Conservation (phyloP, 1,140 invertebrate species). For the Delia radicum region DNA sequence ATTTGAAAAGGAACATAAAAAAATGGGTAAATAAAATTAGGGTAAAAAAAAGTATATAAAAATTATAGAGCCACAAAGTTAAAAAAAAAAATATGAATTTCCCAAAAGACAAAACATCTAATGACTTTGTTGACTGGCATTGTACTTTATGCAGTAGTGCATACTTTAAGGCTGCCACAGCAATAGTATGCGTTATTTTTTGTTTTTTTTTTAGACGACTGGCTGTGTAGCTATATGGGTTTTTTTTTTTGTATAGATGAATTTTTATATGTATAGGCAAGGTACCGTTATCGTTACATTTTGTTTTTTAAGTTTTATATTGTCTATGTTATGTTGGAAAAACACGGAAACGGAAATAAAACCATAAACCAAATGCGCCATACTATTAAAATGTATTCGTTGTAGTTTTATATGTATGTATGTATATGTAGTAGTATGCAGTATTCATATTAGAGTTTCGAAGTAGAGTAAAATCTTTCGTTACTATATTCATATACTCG, state of each 20-base stretch:
- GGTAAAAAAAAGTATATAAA: background rate
- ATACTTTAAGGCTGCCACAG: background rate
- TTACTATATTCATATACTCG: background rate
- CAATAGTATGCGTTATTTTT: background rate
- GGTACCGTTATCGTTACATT: background rate
- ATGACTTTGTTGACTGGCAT: slow-evolving; percentile 7
- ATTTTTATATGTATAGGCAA: too few relatives aligned
- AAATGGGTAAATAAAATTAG: slow-evolving; percentile 19
- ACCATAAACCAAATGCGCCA: slow-evolving; percentile 17
- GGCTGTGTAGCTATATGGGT: background rate
- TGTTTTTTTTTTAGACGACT: background rate
- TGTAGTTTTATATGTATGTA: background rate
- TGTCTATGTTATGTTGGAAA: background rate
- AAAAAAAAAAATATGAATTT: slow-evolving; percentile 14
- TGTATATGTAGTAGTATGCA: background rate
- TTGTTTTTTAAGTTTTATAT: slow-evolving; percentile 5
- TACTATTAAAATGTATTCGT: background rate
- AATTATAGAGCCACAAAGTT: background rate
- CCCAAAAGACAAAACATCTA: slow-evolving; percentile 1
- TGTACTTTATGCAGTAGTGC: background rate
- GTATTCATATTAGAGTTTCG: background rate
- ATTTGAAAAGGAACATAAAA: too few relatives aligned
- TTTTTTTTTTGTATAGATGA: too few relatives aligned
- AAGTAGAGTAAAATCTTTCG: too few relatives aligned
- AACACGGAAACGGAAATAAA: slow-evolving; percentile 20